Percentiles rank a stretch among this genome's conserved stretches.
Conservation (phyloP, 2,797 vertebrate species). For the Dipus sagitta region DNA sequence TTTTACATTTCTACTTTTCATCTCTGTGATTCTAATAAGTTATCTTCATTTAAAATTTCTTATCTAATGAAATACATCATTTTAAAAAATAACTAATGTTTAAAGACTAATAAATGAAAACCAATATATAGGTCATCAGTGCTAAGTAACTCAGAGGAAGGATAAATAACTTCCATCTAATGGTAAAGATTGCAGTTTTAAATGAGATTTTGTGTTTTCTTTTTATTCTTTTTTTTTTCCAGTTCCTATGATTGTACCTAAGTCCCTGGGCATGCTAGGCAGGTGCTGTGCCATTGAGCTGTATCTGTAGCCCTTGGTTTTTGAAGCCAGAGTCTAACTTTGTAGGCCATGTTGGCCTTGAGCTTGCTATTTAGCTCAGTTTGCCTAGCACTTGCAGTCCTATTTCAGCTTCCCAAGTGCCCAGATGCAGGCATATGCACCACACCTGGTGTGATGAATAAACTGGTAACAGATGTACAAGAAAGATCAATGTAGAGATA, state of each 20-base stretch:
- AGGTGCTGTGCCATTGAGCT: background rate
- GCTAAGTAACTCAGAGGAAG: background rate
- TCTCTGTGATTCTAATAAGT: slow-evolving; percentile 24
- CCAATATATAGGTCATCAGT: background rate
- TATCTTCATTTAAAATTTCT: slow-evolving; percentile 36
- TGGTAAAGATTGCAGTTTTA: slow-evolving; percentile 15
- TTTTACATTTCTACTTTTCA: background rate
- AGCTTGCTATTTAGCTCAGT: background rate
- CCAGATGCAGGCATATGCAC: background rate
- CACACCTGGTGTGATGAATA: background rate
- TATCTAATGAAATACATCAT: background rate
- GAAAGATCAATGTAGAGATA: background rate
- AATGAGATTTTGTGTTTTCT: background rate
- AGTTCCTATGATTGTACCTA: too few relatives aligned
- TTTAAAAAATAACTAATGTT: slow-evolving; percentile 52
- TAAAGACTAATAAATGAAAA: slow-evolving; percentile 29
- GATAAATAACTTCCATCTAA: slow-evolving; percentile 27
- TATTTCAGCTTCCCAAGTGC: background rate
- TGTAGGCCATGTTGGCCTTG: background rate
- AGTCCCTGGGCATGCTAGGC: background rate
- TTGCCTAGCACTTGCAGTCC: background rate
- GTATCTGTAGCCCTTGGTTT: background rate
- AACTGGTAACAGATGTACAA: background rate
- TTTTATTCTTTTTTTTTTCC: too few relatives aligned
- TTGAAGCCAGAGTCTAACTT: background rate